phyloP scores from a whole-genome alignment of 1,140 invertebrate genomes.

The Musca vetustissima region DNA sequence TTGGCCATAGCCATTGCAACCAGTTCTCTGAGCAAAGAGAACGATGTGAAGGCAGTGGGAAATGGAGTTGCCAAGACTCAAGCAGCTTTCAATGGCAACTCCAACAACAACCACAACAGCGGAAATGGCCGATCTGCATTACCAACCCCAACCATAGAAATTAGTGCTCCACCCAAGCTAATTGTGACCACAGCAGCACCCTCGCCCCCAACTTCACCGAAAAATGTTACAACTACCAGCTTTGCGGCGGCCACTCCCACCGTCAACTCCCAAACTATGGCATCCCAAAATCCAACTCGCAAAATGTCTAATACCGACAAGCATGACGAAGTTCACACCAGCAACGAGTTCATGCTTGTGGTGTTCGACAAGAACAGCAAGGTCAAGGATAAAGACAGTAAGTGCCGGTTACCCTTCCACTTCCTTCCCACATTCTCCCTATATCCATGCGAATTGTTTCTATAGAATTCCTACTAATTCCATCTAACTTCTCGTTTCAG shows the following conservation, averaged over 20 bases:
- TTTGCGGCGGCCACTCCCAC: background rate
- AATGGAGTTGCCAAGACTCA: background rate
- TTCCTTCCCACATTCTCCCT: background rate
- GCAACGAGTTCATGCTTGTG: slow-evolving; percentile 78
- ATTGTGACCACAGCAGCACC: slow-evolving; percentile 2
- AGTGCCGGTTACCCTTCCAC: slow-evolving; percentile 26
- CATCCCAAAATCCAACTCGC: background rate
- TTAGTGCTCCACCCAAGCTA: slow-evolving; percentile 42
- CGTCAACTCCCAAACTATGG: background rate
- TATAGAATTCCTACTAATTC: slow-evolving; percentile 12
- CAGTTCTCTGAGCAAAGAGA: slow-evolving; percentile 29
- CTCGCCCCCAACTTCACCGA: slow-evolving; percentile 13
- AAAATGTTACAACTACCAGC: background rate
- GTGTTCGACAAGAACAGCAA: slow-evolving; percentile 65
- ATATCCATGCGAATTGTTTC: slow-evolving; percentile 2
- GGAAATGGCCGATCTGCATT: slow-evolving; percentile 28
- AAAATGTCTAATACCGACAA: slow-evolving; percentile 38
- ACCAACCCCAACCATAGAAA: slow-evolving; percentile 46
- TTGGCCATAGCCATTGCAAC: slow-evolving; percentile 47
- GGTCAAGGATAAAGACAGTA: slow-evolving; percentile 57
- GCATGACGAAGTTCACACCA: slow-evolving; percentile 54
- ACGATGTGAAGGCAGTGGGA: background rate
- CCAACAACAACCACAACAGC: no score
- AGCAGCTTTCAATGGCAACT: background rate
- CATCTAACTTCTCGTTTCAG: slow-evolving; percentile 27